A percentile compares a stretch with the other conserved stretches of the same genome.
Evolutionary conservation across 1,140 invertebrate species (phyloP).

Genomic region (Drosophila bifasciata): DNA sequence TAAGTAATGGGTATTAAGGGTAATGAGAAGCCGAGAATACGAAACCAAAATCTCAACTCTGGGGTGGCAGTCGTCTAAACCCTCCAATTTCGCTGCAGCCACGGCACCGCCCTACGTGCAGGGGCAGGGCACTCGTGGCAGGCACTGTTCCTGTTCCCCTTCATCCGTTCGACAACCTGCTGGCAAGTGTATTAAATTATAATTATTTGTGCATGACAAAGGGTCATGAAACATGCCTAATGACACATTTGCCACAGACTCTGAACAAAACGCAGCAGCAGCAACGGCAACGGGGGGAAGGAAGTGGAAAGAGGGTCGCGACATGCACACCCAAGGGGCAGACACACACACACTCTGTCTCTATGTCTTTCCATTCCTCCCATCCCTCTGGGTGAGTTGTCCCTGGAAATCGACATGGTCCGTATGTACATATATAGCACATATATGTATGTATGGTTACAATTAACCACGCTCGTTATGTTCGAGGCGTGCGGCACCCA

Average conservation of each 20-base stretch:
- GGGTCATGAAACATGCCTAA: slow-evolving; percentile 82
- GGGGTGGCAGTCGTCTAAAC: slow-evolving; percentile 17
- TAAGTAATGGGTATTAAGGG: slow-evolving; percentile 15
- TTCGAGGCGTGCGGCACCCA: slow-evolving; percentile 60
- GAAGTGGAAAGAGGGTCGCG: slow-evolving; percentile 6
- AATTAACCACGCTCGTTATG: slow-evolving; percentile 79
- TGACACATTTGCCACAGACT: slow-evolving; percentile 81
- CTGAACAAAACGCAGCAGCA: slow-evolving; percentile 65
- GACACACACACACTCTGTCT: not conserved
- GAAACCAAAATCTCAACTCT: slow-evolving; percentile 48
- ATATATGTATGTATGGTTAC: slow-evolving; percentile 32
- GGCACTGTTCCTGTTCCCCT: not conserved
- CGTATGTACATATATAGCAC: slow-evolving; percentile 22
- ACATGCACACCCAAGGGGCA: slow-evolving; percentile 29
- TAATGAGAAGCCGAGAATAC: slow-evolving; percentile 6
- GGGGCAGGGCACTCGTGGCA: not conserved
- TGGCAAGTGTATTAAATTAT: slow-evolving; percentile 80
- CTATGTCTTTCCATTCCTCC: no score
- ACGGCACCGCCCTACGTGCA: no score
- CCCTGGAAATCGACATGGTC: slow-evolving; percentile 50
- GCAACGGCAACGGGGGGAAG: slow-evolving; percentile 11
- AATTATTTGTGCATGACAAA: slow-evolving; percentile 83
- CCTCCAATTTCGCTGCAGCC: no score
- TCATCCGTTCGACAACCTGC: slow-evolving; percentile 32
- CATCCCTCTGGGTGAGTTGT: not conserved